phyloP scores from a whole-genome alignment of 2,888 invertebrate genomes.

The Caenorhabditis angaria region DNA sequence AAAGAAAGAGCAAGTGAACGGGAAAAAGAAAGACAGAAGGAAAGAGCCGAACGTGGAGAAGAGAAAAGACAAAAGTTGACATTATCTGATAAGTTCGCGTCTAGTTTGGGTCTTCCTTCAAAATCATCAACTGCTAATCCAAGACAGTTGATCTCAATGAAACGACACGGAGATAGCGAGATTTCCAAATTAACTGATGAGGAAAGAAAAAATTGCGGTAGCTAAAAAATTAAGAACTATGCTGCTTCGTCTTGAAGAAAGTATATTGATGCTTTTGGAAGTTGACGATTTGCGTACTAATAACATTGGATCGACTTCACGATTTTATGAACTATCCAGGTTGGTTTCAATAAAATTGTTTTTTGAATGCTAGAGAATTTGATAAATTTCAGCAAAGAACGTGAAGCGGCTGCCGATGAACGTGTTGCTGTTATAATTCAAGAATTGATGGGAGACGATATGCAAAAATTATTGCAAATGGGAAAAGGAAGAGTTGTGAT shows the following conservation, averaged over 20 bases:
- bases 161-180: constrained; percentile 25
- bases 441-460: constrained; percentile 47
- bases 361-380: background rate
- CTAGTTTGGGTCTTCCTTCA: constrained; percentile 47
- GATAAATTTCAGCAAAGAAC: constrained; percentile 35
- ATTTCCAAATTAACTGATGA: constrained; percentile 28
- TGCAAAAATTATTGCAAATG: constrained; percentile 41
- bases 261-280: constrained; percentile 55
- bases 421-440: constrained; percentile 25
- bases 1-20: constrained; percentile 38
- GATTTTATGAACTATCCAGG: constrained; percentile 23
- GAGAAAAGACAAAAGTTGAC: constrained; percentile 29
- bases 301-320: constrained; percentile 14
- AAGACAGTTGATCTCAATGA: constrained; percentile 46
- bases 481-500: constrained; percentile 43
- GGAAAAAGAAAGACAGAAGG: constrained; percentile 27
- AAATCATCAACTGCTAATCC: constrained; percentile 56
- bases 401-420: constrained; percentile 20
- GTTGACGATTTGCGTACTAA: constrained; percentile 46
- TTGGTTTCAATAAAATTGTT: constrained; percentile 3
- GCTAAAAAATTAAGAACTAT: constrained; percentile 62
- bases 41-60: constrained; percentile 31
- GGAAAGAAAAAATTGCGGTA: constrained; percentile 27
- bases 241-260: constrained; percentile 64
- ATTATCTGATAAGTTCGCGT: constrained; percentile 41